A percentile compares a stretch with the other conserved stretches of the same genome.
phyloP scores from a whole-genome alignment of 92 coral and sea anemone genomes.

The Bergia sp. region DNA sequence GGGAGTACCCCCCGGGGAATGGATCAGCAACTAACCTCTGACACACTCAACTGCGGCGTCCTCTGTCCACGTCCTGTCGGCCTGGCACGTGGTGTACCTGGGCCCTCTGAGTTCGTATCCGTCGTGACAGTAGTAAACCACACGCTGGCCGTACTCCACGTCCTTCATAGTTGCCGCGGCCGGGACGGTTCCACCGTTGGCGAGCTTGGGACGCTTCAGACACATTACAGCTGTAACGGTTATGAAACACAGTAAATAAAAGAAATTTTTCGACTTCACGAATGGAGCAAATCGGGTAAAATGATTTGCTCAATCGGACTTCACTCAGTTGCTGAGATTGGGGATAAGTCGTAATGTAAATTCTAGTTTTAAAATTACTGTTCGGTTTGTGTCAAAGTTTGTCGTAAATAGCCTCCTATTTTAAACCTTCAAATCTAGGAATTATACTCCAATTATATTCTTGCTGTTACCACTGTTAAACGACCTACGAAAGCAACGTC shows the following conservation, averaged over 20 bases:
- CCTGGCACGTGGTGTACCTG: slow-evolving; percentile 88
- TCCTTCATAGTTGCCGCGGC: slow-evolving; percentile 77
- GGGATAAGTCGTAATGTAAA: not conserved
- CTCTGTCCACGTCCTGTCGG: slow-evolving; percentile 82
- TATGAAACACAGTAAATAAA: not conserved
- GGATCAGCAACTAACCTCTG: slow-evolving; percentile 61
- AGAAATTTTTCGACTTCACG: not conserved
- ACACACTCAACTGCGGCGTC: slow-evolving; percentile 78
- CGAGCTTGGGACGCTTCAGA: slow-evolving; percentile 63
- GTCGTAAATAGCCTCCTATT: too few relatives aligned
- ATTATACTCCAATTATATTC: too few relatives aligned
- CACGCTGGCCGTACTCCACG: slow-evolving; percentile 92
- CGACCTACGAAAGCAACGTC: too few relatives aligned
- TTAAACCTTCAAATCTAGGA: too few relatives aligned
- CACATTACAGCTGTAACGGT: slow-evolving; percentile 75
- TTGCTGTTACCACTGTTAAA: too few relatives aligned
- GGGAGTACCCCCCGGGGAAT: not conserved
- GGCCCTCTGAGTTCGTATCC: slow-evolving; percentile 95
- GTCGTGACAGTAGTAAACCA: slow-evolving; percentile 85
- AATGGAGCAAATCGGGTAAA: too few relatives aligned
- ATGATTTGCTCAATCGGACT: too few relatives aligned
- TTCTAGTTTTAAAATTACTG: not conserved
- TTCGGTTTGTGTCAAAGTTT: too few relatives aligned
- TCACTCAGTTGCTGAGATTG: too few relatives aligned
- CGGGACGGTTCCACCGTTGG: slow-evolving; percentile 84